Conservation (phyloP, 2,888 invertebrate species). For the Tribolium freemani region DNA sequence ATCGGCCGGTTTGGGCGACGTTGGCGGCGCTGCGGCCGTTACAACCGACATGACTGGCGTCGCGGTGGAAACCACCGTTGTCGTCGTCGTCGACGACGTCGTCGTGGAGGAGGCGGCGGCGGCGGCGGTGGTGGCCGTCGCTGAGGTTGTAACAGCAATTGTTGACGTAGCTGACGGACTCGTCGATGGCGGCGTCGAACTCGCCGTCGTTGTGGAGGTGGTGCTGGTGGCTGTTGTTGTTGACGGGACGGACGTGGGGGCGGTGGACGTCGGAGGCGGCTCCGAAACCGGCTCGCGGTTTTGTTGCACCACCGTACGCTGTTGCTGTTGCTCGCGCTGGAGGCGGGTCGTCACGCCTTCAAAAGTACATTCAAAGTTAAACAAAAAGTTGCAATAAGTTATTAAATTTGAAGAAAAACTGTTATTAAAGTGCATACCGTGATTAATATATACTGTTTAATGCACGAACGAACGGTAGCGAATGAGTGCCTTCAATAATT, state of each 20-base stretch:
- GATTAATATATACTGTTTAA: too few relatives aligned
- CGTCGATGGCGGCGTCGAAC: slow-evolving; percentile 55
- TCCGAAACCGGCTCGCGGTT: slow-evolving; percentile 43
- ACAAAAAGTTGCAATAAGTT: too few relatives aligned
- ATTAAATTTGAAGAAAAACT: too few relatives aligned
- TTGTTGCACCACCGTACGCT: slow-evolving; percentile 70
- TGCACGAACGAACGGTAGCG: too few relatives aligned
- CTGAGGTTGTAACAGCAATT: slow-evolving; percentile 58
- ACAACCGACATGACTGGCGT: slow-evolving; percentile 38
- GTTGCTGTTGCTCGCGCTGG: slow-evolving; percentile 84
- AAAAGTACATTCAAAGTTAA: slow-evolving; percentile 24
- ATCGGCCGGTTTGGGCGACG: slow-evolving; percentile 50
- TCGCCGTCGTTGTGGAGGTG: slow-evolving; percentile 54
- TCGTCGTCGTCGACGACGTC: slow-evolving; percentile 49
- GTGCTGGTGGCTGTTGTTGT: slow-evolving; percentile 52
- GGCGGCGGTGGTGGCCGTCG: slow-evolving; percentile 26
- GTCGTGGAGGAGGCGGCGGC: slow-evolving; percentile 36
- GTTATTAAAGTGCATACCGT: too few relatives aligned
- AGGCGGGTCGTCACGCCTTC: slow-evolving; percentile 86
- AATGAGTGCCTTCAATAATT: too few relatives aligned
- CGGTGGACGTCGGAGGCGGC: slow-evolving; percentile 37
- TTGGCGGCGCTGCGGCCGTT: slow-evolving; percentile 41
- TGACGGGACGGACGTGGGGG: slow-evolving; percentile 56
- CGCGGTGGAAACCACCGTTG: slow-evolving; percentile 31
- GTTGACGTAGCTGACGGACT: slow-evolving; percentile 46